A percentile compares a stretch with the other conserved stretches of the same genome.
These are phyloP conservation scores for Noturus placidus DNA, from an alignment of 2,113 vertebrate species.

Conservation along the genomic window DNA sequence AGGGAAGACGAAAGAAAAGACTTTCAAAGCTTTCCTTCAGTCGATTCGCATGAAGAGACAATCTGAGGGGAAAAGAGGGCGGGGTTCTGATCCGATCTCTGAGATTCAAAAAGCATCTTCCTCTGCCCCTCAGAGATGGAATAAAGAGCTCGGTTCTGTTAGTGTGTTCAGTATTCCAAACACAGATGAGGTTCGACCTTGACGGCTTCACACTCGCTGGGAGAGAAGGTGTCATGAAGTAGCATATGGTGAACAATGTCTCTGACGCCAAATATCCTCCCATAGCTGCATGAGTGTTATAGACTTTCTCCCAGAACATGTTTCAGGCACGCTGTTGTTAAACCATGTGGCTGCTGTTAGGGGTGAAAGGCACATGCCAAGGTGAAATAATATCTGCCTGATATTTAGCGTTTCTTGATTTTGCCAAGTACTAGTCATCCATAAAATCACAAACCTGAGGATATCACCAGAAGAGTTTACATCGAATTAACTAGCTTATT, in stretches of 20 bases:
- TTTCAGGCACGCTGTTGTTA: constrained; percentile 1
- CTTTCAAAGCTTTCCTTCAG: constrained; percentile 38
- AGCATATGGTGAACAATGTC: constrained; percentile 1
- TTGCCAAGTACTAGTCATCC: neutral
- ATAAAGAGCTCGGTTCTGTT: neutral
- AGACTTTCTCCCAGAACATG: constrained; percentile 3
- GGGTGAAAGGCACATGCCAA: neutral
- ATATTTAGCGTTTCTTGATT: neutral
- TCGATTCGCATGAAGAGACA: constrained; percentile 43
- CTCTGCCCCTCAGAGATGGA: neutral
- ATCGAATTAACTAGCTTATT: neutral
- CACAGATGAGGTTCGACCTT: neutral
- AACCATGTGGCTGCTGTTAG: neutral
- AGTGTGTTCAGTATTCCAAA: constrained; percentile 11
- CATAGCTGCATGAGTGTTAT: neutral
- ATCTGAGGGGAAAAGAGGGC: neutral
- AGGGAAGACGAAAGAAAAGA: constrained; percentile 19
- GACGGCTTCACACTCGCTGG: neutral
- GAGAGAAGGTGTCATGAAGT: neutral
- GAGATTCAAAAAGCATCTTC: constrained; percentile 12
- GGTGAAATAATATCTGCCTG: neutral
- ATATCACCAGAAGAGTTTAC: neutral
- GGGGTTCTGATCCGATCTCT: constrained; percentile 33
- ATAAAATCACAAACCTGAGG: neutral
- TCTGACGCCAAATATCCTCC: neutral